Conservation (phyloP, 2,113 vertebrate genomes). For the Climacteris rufus region DNA sequence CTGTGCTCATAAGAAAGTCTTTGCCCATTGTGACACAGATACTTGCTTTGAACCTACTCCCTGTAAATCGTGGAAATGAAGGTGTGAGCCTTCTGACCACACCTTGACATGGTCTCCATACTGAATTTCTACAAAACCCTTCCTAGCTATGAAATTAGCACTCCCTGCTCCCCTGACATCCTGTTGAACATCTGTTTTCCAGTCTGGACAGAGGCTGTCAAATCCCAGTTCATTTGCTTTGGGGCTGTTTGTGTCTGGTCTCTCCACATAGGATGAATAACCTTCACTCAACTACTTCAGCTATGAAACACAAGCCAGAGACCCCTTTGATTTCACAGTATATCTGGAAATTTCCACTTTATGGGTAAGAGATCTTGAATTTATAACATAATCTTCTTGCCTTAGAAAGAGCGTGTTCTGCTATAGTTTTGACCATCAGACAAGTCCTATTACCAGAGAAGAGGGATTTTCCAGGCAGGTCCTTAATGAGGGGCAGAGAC, state of each 20-base stretch:
- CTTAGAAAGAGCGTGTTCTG: not conserved
- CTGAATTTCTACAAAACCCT: not conserved
- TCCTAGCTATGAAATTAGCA: not conserved
- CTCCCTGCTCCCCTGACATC: not conserved
- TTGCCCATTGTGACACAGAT: not conserved
- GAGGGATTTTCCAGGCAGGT: not conserved
- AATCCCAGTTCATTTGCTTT: constrained; percentile 2
- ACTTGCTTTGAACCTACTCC: not conserved
- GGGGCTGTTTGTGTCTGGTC: not conserved
- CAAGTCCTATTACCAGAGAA: not conserved
- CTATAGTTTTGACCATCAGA: not conserved
- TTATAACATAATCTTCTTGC: not conserved
- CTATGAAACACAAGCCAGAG: not conserved
- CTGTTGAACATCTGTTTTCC: constrained; percentile 10
- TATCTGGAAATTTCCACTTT: not conserved
- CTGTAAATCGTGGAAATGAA: not conserved
- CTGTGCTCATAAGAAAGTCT: not conserved
- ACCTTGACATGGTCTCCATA: not conserved
- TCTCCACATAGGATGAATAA: not conserved
- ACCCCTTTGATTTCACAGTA: not conserved
- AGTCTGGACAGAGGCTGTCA: not conserved
- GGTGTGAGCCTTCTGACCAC: not conserved
- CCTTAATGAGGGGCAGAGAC: not conserved
- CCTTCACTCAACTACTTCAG: not conserved
- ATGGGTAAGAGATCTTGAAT: not conserved